Base-by-base conservation (phyloP, 2,113 vertebrate species). In the Athene cunicularia region DNA sequence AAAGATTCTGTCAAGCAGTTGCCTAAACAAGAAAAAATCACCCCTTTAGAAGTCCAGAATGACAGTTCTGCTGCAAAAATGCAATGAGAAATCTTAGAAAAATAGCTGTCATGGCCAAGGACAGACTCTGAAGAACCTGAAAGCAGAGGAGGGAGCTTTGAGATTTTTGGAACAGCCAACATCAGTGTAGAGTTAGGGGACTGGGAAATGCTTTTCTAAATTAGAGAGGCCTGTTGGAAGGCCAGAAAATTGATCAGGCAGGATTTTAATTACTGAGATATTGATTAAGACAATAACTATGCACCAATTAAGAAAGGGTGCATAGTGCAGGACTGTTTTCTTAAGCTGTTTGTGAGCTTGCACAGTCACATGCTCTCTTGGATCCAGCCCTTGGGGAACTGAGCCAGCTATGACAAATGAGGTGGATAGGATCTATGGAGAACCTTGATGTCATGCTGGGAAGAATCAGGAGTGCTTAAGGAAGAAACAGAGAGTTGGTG, bases 201-300 rank as follows among this genome's bases (percentile, higher is more conserved):
- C 43, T 72, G 55, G 60, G 88, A 92, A 91, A 91, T 32, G 14
- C 4, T 66, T 75, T 75, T 91, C 43, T n/a, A 41, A 92, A 92
- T 85, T 93, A 88, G 32, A 86, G 50, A 63, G 28, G 23, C 35
- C 33, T 86, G n/a, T 86, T 80, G 52, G 68, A 94, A 96, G 60
- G 52, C 88, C 76, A 64, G 68, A 89, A 93, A 90, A 96, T 83
- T 92, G 93, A 97, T 82, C 64, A 74, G 43, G 18, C 22, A 49
- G 43, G 23, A 68, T 83, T 96, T 97, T 96, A 96, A 97, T 97
- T 96, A 87, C 63, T 7, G 23, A 92, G 66, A 59, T 91, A 88
- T 91, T 3, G 53, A 95, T 91, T 97, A 88, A 95, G 66, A 87
- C 96, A 76, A 95, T 94, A 77, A 84, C 56, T 63, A 70, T 72